Percentiles rank a stretch among this genome's conserved stretches.
Conservation (phyloP, 2,113 vertebrate genomes). For the Bufo gargarizans region DNA sequence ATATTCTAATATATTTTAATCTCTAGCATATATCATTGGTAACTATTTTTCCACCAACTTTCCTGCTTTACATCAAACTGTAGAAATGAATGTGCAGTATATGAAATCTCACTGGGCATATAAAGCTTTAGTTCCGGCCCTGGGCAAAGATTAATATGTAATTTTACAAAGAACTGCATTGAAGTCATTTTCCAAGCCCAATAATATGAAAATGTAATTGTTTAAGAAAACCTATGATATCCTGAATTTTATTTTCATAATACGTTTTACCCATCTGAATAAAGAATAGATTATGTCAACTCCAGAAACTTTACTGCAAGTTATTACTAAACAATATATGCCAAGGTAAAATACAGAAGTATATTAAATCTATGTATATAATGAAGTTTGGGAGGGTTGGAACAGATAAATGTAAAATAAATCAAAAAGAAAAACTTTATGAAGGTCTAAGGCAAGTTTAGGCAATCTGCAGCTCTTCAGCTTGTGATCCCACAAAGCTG, state of each 20-base stretch:
- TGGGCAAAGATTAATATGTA: slow-evolving; percentile 12
- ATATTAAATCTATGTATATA: slow-evolving; percentile 16
- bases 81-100: background rate
- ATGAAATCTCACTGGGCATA: background rate
- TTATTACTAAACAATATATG: slow-evolving; percentile 8
- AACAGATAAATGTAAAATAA: background rate
- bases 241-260: slow-evolving; percentile 18
- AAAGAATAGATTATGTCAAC: slow-evolving; percentile 18
- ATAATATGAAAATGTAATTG: slow-evolving; percentile 17
- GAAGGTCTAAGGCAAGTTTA: background rate
- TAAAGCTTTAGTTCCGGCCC: background rate
- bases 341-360: slow-evolving; percentile 9
- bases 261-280: background rate
- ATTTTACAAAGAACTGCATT: slow-evolving; percentile 6
- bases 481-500: background rate
- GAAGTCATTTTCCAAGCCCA: background rate
- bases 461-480: background rate
- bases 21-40: background rate
- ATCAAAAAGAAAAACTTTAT: background rate
- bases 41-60: background rate
- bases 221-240: slow-evolving; percentile 23
- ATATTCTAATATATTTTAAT: background rate
- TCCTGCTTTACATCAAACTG: slow-evolving; percentile 14
- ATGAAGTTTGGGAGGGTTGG: background rate
- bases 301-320: background rate